A percentile compares a stretch with the other conserved stretches of the same genome.
phyloP scores from a whole-genome alignment of 2,888 invertebrate species.

The Tuta absoluta region DNA sequence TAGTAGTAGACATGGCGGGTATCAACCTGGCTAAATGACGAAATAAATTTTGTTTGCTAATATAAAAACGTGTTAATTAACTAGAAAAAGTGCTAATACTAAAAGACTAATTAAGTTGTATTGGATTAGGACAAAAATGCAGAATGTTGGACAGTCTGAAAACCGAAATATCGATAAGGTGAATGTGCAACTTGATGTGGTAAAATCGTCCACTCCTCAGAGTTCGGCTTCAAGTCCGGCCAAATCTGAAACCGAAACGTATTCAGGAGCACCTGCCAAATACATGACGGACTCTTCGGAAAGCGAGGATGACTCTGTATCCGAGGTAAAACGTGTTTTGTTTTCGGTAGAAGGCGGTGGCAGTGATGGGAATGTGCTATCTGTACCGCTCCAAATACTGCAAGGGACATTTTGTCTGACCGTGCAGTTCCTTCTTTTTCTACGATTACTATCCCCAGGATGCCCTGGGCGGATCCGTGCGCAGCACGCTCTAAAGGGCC shows the following conservation, averaged over 20 bases:
- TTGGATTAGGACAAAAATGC: constrained; percentile 90
- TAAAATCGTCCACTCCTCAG: constrained; percentile 90
- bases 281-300: constrained; percentile 97
- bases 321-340: constrained; percentile 90
- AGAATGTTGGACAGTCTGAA: constrained; percentile 94
- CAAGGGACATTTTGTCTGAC: constrained; percentile 85
- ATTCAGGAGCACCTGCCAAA: constrained; percentile 91
- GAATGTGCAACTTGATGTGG: constrained; percentile 86
- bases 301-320: constrained; percentile 97
- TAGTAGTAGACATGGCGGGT: constrained; percentile 91
- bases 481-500: constrained; percentile 63
- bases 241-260: constrained; percentile 93
- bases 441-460: constrained; percentile 53
- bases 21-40: constrained; percentile 85
- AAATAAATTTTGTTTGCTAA: constrained; percentile 82
- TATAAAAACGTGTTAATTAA: constrained; percentile 80
- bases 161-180: constrained; percentile 91
- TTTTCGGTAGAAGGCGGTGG: constrained; percentile 79
- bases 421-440: constrained; percentile 62
- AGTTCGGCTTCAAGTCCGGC: constrained; percentile 91
- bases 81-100: constrained; percentile 78
- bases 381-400: constrained; percentile 83
- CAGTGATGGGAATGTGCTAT: constrained; percentile 78
- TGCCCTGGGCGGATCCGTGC: constrained; percentile 53
- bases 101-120: constrained; percentile 79